Base-by-base conservation (phyloP, 1,140 invertebrate species). In the Ceratina japonica region DNA sequence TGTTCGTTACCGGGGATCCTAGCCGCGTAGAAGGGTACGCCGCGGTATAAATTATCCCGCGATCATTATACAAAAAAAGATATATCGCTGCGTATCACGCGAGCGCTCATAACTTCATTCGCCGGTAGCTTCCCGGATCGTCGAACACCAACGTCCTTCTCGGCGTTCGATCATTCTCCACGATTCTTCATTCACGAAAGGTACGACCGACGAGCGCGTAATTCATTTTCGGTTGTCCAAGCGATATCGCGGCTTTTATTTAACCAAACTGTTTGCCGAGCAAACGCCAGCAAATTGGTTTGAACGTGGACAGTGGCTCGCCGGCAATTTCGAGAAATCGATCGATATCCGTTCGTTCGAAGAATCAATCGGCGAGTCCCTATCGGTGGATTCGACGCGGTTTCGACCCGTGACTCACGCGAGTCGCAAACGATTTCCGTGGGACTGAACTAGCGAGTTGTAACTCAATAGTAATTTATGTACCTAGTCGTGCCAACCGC, bases 401-500 rank as follows among this genome's bases (percentile, higher is more conserved):
- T 81, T 59, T 81, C 59, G 24, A 78, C 52, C 62, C 72, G 69
- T 86, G 84, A 86, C 63, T 82, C 76, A 85, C 68, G 54, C 37
- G 58, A 58, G 58, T 22, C 58, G 62, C 80, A 68, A 54, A 75
- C 71, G 80, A 86, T 85, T 86, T 85, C 83, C 83, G 80, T 86
- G 83, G 80, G 83, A 86, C 80, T 83, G 58, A 85, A 72, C 63
- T 80, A 81, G 59, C 66, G 63, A 76, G 80, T 82, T 78, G 84
- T 85, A 86, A 86, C 84, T 80, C 81, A 87, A 87, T 86, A 86
- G 76, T 87, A 87, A 87, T 87, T 87, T 87, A 87, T 87, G 86
- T 87, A 87, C 86, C 81, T 87, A 87, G 86, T 79, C 78, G 75
- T 85, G 85, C 79, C 84, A 89, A 89, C 85, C 83, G 86, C 84